These are phyloP conservation scores for Synanthedon myopaeformis DNA, from an alignment of 2,888 invertebrate species.

Conservation along the genomic window DNA sequence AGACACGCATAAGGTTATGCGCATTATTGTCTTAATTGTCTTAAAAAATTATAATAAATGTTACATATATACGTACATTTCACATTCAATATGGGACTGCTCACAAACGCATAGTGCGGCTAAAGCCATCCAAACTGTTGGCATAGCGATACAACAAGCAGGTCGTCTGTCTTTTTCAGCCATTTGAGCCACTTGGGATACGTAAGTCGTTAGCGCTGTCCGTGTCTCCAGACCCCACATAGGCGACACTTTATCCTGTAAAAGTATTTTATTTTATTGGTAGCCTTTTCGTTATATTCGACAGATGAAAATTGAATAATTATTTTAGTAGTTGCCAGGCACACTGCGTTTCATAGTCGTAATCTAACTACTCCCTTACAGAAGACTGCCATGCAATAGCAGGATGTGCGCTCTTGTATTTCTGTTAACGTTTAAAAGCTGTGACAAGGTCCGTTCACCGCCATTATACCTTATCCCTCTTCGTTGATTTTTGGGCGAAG, in stretches of 20 bases:
- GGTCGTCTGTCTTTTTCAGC: slow-evolving; percentile 81
- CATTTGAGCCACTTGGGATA: slow-evolving; percentile 84
- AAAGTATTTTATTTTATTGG: slow-evolving; percentile 2
- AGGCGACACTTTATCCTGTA: slow-evolving; percentile 85
- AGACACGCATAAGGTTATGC: neutral
- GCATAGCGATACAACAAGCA: slow-evolving; percentile 82
- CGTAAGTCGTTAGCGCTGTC: slow-evolving; percentile 87
- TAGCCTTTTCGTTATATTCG: too few species aligned
- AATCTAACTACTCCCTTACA: too few species aligned
- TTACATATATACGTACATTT: neutral
- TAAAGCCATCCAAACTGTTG: slow-evolving; percentile 91
- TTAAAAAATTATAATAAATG: neutral
- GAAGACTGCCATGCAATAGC: too few species aligned
- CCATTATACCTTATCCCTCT: too few species aligned
- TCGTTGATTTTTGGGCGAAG: too few species aligned
- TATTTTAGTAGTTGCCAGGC: too few species aligned
- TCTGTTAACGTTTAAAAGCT: too few species aligned
- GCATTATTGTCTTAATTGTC: too few species aligned
- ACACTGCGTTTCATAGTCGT: too few species aligned
- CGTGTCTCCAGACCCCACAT: slow-evolving; percentile 91
- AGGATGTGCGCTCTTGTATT: too few species aligned
- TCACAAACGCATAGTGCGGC: slow-evolving; percentile 94
- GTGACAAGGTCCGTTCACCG: too few species aligned
- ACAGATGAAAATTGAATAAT: too few species aligned
- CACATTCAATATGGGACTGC: slow-evolving; percentile 84